Conservation (phyloP, 1,140 invertebrate genomes). For the Orius insidiosus region DNA sequence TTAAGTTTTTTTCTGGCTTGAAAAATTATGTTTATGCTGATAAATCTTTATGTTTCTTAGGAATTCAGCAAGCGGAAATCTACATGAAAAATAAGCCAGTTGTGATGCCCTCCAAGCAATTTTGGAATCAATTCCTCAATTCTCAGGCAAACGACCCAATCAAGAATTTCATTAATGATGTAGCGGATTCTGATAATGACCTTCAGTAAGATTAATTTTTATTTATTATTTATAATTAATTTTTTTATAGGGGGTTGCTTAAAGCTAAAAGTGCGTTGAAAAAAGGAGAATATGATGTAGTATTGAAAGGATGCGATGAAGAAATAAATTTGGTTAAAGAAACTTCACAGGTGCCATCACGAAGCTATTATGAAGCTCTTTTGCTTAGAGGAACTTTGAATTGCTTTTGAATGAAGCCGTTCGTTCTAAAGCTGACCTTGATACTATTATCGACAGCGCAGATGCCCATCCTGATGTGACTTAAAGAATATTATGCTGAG, state of each 20-base stretch:
- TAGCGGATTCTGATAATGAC: constrained; percentile 21
- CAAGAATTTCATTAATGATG: constrained; percentile 10
- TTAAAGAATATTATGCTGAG: background rate
- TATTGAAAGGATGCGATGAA: constrained; percentile 61
- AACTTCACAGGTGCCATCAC: constrained; percentile 26
- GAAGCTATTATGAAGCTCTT: constrained; percentile 41
- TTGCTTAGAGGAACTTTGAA: constrained; percentile 70
- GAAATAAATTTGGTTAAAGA: constrained; percentile 43
- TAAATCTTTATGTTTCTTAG: constrained; percentile 23
- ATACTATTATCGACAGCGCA: constrained; percentile 38
- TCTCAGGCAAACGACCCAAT: constrained; percentile 68
- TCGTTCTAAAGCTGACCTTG: constrained; percentile 53
- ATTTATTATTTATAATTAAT: constrained; percentile 1
- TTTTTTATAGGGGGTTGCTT: constrained; percentile 34
- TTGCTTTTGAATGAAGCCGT: constrained; percentile 52
- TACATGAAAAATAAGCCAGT: constrained; percentile 47
- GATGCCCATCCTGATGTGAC: constrained; percentile 33
- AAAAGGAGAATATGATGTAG: constrained; percentile 52
- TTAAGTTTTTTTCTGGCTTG: too few species aligned
- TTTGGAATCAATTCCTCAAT: constrained; percentile 66
- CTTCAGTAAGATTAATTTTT: background rate
- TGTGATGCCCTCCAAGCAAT: constrained; percentile 62
- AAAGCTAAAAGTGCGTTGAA: constrained; percentile 47
- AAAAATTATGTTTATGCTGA: too few species aligned
- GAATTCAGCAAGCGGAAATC: constrained; percentile 50